phyloP scores from a whole-genome alignment of 2,888 invertebrate genomes.

The Linnaemya vulpina region DNA sequence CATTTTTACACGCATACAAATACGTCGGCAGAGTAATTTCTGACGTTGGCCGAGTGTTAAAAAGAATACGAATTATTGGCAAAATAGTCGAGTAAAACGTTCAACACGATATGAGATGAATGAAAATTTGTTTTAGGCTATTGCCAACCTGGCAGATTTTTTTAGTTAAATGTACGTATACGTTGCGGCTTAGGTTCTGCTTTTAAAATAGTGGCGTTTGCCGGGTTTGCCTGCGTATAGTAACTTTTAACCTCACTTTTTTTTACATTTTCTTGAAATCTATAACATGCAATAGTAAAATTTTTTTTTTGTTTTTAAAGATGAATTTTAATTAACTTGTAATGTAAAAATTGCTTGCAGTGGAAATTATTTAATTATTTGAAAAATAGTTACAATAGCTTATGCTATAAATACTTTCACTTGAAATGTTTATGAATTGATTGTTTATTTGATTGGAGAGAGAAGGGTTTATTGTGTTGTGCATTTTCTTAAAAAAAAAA shows the following conservation, averaged over 20 bases:
- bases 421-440: conserved; percentile 48
- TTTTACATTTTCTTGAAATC: conserved; percentile 29
- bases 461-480: not conserved
- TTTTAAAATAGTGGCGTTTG: conserved; percentile 61
- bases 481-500: no score
- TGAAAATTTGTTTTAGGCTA: conserved; percentile 82
- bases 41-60: conserved; percentile 76
- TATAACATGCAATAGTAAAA: conserved; percentile 18
- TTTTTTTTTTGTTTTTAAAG: conserved; percentile 46
- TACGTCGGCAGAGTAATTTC: conserved; percentile 73
- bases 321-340: not conserved
- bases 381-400: not conserved
- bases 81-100: conserved; percentile 68
- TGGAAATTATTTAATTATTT: not conserved
- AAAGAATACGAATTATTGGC: conserved; percentile 74
- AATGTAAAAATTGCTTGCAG: not conserved
- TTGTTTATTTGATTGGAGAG: conserved; percentile 26
- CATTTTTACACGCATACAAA: conserved; percentile 66
- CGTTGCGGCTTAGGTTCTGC: conserved; percentile 50
- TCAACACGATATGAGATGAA: conserved; percentile 70
- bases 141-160: conserved; percentile 83
- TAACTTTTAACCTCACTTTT: conserved; percentile 72
- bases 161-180: conserved; percentile 51
- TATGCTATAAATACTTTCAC: conserved; percentile 53
- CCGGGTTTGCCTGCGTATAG: conserved; percentile 68